Evolutionary conservation across 2,888 invertebrate genomes (phyloP), one percentile per base, ranked within the genome.

Genomic region (Nomada ferruginata): DNA sequence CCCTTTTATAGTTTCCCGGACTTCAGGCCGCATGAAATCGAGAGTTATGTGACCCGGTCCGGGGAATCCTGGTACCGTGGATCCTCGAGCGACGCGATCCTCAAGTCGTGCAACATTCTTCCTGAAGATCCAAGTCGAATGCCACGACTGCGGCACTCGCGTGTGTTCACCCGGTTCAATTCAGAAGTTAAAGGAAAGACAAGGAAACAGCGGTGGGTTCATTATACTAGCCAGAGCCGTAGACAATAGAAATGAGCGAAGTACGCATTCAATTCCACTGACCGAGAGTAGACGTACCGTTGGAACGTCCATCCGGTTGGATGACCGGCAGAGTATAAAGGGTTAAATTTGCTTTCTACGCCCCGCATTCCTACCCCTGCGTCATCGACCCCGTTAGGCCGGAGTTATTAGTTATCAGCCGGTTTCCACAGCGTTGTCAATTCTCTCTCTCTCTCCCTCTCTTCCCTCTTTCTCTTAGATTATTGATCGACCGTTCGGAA

Each of bases 401-500:
- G 42, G 59, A 68, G 72, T 76, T 76, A 82, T 87, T 87, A 84
- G 76, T 81, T 80, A 80, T 80, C 80, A 73, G 77, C 78, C 73
- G 66, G 65, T 86, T 66, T 60, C 59, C 82, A 76, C 76, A 68
- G 57, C 76, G 71, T 83, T 85, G 77, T 75, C 81, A 80, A 83
- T 84, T 77, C 63, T 79, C 81, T 82, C 76, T 76, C 64, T 69
- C 44, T 60, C 79, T 82, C 82, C 76, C 79, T 36, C 36, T 36
- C 36, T 36, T 36, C 36, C 36, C 7, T 7, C 7, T 36, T 36
- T 60, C 79, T 82, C 82, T 76, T 79, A 57, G 72, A 79, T 85
- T 89, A 89, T 89, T 90, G 89, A 89, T 90, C 90, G 85, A 83
- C 85, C 84, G 82, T 82, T 83, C 78, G 73, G 80, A 87, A 87